Conservation (phyloP, 2,797 vertebrate genomes). For the Lophura swinhoii region DNA sequence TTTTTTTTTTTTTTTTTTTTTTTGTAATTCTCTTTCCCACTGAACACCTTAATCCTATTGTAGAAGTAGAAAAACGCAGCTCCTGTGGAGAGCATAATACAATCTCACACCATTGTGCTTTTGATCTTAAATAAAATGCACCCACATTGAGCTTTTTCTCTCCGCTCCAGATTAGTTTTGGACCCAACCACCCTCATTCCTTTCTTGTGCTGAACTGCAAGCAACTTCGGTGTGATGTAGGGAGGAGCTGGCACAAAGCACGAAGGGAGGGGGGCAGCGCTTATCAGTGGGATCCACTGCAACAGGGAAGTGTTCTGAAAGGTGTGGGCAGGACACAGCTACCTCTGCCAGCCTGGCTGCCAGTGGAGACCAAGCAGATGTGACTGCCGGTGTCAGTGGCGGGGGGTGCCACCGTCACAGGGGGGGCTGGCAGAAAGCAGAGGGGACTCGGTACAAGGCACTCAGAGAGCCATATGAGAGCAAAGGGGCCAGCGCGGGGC, state of each 20-base stretch:
- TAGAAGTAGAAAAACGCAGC: conserved; percentile 56
- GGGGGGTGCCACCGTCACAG: not conserved
- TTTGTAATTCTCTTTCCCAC: conserved; percentile 15
- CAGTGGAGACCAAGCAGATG: not conserved
- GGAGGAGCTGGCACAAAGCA: not conserved
- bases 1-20: not conserved
- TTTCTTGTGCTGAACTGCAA: conserved; percentile 54
- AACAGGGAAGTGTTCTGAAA: not conserved
- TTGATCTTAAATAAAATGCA: conserved; percentile 64
- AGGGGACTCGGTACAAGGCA: not conserved
- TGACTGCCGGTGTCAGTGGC: rapidly evolving
- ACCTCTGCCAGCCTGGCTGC: not conserved
- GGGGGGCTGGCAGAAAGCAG: no score
- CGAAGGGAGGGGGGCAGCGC: not conserved
- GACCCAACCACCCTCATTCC: conserved; percentile 4
- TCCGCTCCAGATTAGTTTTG: conserved; percentile 20
- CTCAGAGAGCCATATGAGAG: not conserved
- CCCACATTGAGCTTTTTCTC: conserved; percentile 30
- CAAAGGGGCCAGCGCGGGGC: not conserved
- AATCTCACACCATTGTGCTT: conserved; percentile 58
- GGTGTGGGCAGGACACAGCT: not conserved
- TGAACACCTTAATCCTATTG: conserved; percentile 64
- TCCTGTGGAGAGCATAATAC: conserved; percentile 61
- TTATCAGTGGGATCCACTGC: not conserved
- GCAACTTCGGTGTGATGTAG: not conserved